These are phyloP conservation scores for Nibea coibor DNA, from an alignment of 2,113 vertebrate genomes.

Conservation along the genomic window DNA sequence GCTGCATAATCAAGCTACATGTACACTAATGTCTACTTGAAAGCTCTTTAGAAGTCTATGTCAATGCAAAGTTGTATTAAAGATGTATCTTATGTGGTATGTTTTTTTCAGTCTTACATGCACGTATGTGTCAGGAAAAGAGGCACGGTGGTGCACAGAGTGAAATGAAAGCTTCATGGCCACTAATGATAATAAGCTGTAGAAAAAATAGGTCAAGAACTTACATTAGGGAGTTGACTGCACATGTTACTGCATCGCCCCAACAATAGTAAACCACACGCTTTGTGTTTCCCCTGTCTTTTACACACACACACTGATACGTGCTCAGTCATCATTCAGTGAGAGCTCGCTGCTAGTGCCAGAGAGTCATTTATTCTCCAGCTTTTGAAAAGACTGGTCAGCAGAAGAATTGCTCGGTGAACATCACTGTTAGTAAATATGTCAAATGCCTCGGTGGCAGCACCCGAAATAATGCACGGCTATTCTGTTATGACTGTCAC, in stretches of 20 bases:
- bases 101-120: constrained; percentile 25
- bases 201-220: constrained; percentile 63
- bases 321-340: constrained; percentile 11
- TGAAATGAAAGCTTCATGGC: constrained; percentile 23
- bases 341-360: constrained; percentile 14
- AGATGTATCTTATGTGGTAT: constrained; percentile 52
- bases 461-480: constrained; percentile 33
- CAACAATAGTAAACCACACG: constrained; percentile 30
- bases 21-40: constrained; percentile 63
- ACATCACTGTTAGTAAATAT: constrained; percentile 56
- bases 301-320: neutral
- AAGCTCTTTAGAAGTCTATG: constrained; percentile 57
- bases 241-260: constrained; percentile 30
- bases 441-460: constrained; percentile 28
- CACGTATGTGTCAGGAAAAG: constrained; percentile 27
- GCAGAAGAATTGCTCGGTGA: constrained; percentile 45
- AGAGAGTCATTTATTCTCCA: constrained; percentile 40
- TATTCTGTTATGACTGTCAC: constrained; percentile 52
- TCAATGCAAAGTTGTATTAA: constrained; percentile 55
- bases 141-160: constrained; percentile 16
- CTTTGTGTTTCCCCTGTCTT: constrained; percentile 17
- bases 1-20: constrained; percentile 71
- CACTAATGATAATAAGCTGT: constrained; percentile 50
- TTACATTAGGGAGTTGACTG: constrained; percentile 49
- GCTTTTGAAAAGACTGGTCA: constrained; percentile 54